These are phyloP conservation scores for Hypotaenidia okinawae DNA, from an alignment of 2,797 vertebrate species.

Conservation along the genomic window DNA sequence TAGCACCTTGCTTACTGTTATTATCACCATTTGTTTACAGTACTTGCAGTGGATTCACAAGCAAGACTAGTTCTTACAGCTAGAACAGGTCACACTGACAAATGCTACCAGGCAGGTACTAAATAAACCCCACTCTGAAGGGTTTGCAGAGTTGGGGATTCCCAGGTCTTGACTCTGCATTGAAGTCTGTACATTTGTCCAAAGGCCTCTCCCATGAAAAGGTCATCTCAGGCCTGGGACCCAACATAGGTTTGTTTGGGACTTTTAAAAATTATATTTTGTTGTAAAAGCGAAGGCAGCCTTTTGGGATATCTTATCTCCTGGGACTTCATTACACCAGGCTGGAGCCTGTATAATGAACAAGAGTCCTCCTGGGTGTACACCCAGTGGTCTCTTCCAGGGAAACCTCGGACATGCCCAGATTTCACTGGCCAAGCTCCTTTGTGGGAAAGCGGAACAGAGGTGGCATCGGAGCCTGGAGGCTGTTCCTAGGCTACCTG, in stretches of 20 bases:
- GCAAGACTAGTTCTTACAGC: neutral
- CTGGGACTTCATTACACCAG: neutral
- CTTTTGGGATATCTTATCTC: neutral
- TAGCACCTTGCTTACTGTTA: neutral
- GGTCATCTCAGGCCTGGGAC: neutral
- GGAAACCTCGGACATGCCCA: neutral
- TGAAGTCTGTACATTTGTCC: neutral
- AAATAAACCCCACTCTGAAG: neutral
- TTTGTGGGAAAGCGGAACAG: neutral
- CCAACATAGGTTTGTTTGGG: fast-evolving
- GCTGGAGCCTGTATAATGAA: neutral
- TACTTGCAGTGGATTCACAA: neutral
- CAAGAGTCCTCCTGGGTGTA: neutral
- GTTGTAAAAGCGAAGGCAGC: neutral
- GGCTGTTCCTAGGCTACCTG: neutral
- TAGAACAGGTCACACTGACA: neutral
- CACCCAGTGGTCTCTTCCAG: neutral
- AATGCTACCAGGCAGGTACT: neutral
- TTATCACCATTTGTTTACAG: neutral
- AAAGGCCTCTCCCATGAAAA: neutral
- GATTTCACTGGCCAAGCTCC: neutral
- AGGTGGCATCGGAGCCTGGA: neutral
- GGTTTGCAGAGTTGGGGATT: neutral
- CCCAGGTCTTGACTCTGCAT: neutral
- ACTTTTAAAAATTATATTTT: neutral